Evolutionary conservation across 2,113 vertebrate genomes (phyloP), one percentile per base, ranked within the genome.

Genomic region (Desmodus rotundus): DNA sequence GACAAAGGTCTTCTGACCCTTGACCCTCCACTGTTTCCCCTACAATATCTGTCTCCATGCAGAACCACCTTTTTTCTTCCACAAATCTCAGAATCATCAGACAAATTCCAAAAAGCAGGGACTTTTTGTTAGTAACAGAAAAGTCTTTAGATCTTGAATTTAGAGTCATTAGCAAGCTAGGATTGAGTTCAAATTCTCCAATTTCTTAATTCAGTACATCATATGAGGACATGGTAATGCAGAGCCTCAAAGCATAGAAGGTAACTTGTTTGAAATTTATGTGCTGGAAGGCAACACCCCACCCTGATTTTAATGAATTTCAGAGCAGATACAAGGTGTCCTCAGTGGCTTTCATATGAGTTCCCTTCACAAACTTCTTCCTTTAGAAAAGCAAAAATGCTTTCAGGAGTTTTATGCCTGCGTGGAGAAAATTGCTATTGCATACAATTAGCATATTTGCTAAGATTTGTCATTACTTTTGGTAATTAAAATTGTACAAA

Each of bases 401-500:
- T 96, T 95, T 95, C 78, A 96, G 95, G 58, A 96, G 94, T 97
- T 97, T 98, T 96, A 98, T 98, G 96, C 96, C 94, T 97, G 96
- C 96, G 91, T 72, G 78, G 56, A 96, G 97, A 97, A 98, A 98
- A 98, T 92, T 96, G 94, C 96, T 98, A 96, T 85, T 94, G 95
- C 98, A 95, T 97, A 96, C 96, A 98, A 97, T 98, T 98, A 98
- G 97, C 98, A 97, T 98, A 97, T 98, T 96, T 95, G 93, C 88
- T 96, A 98, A 97, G 96, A 94, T 97, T 97, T 98, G 95, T 94
- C 97, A 98, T 98, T 98, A 98, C 98, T 98, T 98, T 97, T 96
- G 96, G 97, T 98, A 98, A 98, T 98, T 98, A 98, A 98, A 98
- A 97, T 93, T 6, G 26, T 97, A 98, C 97, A 97, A 93, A 97